Conservation (phyloP, 1,140 invertebrate species). For the Bradysia coprophila region DNA sequence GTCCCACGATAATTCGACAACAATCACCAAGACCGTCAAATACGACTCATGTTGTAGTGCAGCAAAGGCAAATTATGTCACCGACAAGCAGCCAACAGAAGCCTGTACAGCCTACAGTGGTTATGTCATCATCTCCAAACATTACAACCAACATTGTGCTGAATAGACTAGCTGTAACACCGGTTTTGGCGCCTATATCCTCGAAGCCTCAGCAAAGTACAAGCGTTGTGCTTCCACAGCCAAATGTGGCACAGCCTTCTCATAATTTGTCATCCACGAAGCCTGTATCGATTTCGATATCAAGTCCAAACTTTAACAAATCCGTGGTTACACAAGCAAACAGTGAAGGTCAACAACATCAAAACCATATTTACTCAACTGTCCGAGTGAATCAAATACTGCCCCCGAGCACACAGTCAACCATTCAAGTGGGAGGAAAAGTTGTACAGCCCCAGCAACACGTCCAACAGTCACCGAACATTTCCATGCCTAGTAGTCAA, state of each 20-base stretch:
- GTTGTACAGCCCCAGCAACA: too few relatives aligned
- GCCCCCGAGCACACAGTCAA: too few relatives aligned
- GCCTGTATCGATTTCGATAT: not conserved
- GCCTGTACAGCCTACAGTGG: too few relatives aligned
- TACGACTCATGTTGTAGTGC: not conserved
- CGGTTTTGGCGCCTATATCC: constrained; percentile 27
- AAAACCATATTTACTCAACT: too few relatives aligned
- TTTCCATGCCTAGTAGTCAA: not conserved
- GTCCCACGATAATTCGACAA: not conserved
- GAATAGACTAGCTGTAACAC: constrained; percentile 30
- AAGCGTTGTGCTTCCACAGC: constrained; percentile 27
- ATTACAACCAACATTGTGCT: constrained; percentile 4
- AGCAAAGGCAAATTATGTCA: constrained; percentile 4
- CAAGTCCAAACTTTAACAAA: too few relatives aligned
- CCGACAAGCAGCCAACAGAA: not conserved
- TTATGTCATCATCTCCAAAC: not conserved
- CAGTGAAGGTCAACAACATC: too few relatives aligned
- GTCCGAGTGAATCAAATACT: too few relatives aligned
- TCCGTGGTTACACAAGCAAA: too few relatives aligned
- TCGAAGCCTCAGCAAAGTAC: constrained; percentile 30
- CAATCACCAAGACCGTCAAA: not conserved
- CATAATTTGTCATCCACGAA: not conserved
- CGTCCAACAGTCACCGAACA: not conserved
- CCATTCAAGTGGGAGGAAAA: too few relatives aligned
- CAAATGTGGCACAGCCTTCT: constrained; percentile 11